Evolutionary conservation across 2,113 vertebrate genomes (phyloP).

Genomic region (Raja brachyura): DNA sequence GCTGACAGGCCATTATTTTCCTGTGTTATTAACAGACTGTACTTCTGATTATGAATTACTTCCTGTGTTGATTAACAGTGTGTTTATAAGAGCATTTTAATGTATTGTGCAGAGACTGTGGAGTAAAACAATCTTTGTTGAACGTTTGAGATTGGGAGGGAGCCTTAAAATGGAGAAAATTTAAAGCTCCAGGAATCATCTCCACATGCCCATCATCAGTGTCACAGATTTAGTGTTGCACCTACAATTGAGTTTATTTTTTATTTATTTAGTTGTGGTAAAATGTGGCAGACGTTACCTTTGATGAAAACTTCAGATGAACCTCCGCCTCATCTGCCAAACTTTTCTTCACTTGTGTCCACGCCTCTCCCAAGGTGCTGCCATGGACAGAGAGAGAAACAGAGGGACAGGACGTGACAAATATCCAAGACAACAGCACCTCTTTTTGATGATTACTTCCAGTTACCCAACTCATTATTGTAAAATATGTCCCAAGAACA

Average conservation of each 20-base stretch:
- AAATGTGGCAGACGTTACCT: slow-evolving; percentile 60
- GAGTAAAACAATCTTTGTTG: neutral
- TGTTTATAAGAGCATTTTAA: neutral
- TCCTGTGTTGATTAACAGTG: neutral
- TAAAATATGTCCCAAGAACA: neutral
- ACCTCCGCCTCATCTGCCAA: slow-evolving; percentile 91
- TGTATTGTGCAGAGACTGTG: neutral
- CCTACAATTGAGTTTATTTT: neutral
- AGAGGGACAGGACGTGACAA: neutral
- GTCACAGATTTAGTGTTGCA: neutral
- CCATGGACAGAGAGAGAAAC: slow-evolving; percentile 37
- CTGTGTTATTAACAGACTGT: neutral
- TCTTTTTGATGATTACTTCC: neutral
- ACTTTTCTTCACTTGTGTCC: slow-evolving; percentile 93
- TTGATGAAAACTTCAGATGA: slow-evolving; percentile 95
- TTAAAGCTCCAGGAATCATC: neutral
- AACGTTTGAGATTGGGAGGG: neutral
- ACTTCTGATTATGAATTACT: neutral
- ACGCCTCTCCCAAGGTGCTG: slow-evolving; percentile 88
- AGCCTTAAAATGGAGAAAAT: neutral
- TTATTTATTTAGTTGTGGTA: neutral
- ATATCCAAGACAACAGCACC: neutral
- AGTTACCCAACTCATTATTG: neutral
- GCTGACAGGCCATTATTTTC: neutral
- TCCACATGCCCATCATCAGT: neutral